Evolutionary conservation across 2,888 invertebrate species (phyloP), one percentile per base, ranked within the genome.

Genomic region (Thecocarcelia acutangulata): DNA sequence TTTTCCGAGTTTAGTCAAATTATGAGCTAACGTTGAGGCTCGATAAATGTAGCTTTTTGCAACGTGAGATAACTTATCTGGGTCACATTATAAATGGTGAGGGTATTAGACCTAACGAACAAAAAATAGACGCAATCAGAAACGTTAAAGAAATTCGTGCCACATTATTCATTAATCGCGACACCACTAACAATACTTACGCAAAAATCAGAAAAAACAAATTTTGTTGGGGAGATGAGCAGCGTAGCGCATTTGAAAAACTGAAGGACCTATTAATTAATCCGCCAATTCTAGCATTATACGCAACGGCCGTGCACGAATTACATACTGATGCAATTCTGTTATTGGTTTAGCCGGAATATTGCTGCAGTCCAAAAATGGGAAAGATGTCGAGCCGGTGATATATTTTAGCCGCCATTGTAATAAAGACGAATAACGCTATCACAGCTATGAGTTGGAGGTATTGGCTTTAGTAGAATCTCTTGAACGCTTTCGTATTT

Each of bases 371-470:
- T 42, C 54, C 5, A 11, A 52, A 24, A 50, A 77, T n/a, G 59
- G 42, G 2, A 77, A 75, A 8, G 54, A 37, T 21, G 79, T 72
- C 50, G 61, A 74, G 40, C 75, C 77, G 8, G 83, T 80, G 1
- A 61, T 79, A 15, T 79, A 79, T 24, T 79, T 58, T n/a, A 81
- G 80, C 50, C 58, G 76, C 17, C 83, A 83, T 42, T 81, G 76
- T 28, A 79, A 48, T 11, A 72, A 72, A 5, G 56, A 42, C 15
- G 79, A 83, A 52, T 73, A 64, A 33, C 61, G 59, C 4, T 88
- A 87, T 58, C 77, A 83, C 17, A 87, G 87, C 68, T 88, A 88
- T 69, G 88, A 89, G 61, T 69, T 90, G 4, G 88, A 89, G 83
- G 87, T 88, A 11, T 72, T 89, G 15, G 87, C 87, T 88, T 11